These are phyloP conservation scores for Carlito syrichta DNA, from an alignment of 2,113 vertebrate genomes.

Conservation along the genomic window DNA sequence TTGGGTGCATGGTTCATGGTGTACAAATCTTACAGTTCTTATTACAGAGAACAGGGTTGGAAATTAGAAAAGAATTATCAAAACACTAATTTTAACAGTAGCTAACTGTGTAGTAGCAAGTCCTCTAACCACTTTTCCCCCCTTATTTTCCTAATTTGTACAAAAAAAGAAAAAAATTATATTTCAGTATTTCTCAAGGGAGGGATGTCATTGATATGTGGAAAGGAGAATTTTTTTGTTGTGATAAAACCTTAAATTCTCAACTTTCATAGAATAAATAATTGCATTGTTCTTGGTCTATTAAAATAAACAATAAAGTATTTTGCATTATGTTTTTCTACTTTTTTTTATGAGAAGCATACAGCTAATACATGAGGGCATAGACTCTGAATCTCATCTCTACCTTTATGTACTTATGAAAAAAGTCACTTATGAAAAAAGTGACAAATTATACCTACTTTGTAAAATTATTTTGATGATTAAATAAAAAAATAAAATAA, in stretches of 20 bases:
- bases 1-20: background rate
- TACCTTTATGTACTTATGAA: background rate
- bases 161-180: background rate
- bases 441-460: background rate
- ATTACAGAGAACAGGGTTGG: background rate
- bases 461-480: background rate
- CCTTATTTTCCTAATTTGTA: background rate
- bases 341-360: background rate
- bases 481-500: background rate
- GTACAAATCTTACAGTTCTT: background rate
- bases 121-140: background rate
- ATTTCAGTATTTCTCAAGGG: background rate
- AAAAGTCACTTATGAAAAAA: background rate
- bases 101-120: background rate
- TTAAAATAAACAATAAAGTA: background rate
- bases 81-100: background rate
- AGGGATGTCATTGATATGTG: background rate
- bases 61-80: background rate
- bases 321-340: background rate
- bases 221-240: background rate
- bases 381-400: background rate
- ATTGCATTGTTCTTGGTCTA: background rate
- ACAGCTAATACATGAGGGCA: background rate
- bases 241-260: background rate
- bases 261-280: background rate